Base-by-base conservation (phyloP, 2,113 vertebrate species). In the Centropus unirufus region DNA sequence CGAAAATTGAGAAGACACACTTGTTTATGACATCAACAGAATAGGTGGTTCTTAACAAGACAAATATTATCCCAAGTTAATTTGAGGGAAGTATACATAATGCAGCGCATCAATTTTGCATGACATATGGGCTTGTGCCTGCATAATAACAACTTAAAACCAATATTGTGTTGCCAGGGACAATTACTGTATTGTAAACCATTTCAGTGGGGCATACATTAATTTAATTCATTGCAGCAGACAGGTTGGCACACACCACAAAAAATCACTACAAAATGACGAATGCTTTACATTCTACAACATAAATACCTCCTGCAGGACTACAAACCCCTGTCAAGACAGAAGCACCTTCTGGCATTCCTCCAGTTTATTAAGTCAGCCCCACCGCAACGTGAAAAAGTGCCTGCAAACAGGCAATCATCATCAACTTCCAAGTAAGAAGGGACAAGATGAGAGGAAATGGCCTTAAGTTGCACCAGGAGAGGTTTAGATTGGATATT, bases 61-160 rank as follows among this genome's bases (percentile, higher is more conserved):
- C 40, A 95, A 95, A 92, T 80, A 91, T 62, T 66, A 73, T 9
- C 44, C 64, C n/a, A 9, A 82, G 91, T 96, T 92, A 93, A 92
- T 96, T 78, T 88, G 94, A 77, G 78, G 76, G 85, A 51, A 67
- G 79, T 54, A 57, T 63, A 64, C 80, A 81, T 83, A 96, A 95
- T 22, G 47, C 90, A 91, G 84, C 32, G 3, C 20, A 92, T 95
- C 80, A 89, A 27, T 84, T 81, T 67, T 47, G 59, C 46, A 42
- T 57, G 93, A 69, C 57, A 76, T 19, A 59, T 12, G 83, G 89
- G 74, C 39, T 30, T 24, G 36, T 74, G 85, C 87, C 87, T 90
- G 64, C 85, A 66, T 83, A 93, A 83, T 4, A 95, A 86, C 75
- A 91, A 75, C 77, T 83, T 84, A 55, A 89, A 32, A 66, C 1